A percentile compares a stretch with the other conserved stretches of the same genome.
phyloP scores from a whole-genome alignment of 2,113 vertebrate genomes.

The Clupea harengus region DNA sequence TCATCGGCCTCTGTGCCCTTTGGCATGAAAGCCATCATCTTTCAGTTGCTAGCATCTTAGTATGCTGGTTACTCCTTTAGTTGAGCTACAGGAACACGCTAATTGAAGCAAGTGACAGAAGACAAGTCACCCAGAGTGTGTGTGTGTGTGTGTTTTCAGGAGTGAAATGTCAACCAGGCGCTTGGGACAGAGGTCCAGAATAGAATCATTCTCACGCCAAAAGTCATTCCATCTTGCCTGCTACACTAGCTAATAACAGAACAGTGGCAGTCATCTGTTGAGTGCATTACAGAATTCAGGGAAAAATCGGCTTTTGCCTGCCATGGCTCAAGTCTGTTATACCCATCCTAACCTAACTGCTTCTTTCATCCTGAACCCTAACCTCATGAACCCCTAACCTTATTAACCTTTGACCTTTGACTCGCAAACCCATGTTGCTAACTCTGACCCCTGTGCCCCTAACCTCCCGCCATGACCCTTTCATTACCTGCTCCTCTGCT shows the following conservation, averaged over 20 bases:
- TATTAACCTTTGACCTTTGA: background rate
- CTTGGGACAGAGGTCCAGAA: background rate
- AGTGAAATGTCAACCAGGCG: background rate
- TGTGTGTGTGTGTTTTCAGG: background rate
- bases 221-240: background rate
- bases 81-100: background rate
- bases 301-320: background rate
- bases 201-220: background rate
- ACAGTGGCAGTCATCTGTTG: background rate
- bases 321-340: constrained; percentile 12
- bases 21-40: background rate
- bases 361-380: background rate
- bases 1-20: background rate
- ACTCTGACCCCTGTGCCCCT: background rate
- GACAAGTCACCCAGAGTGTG: background rate
- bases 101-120: background rate
- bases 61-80: background rate
- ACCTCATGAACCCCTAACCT: background rate
- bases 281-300: background rate
- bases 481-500: background rate
- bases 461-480: background rate
- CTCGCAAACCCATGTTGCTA: background rate
- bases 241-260: background rate
- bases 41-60: background rate
- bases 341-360: background rate